Conservation (phyloP, 2,888 invertebrate species). For the Trilocha varians region DNA sequence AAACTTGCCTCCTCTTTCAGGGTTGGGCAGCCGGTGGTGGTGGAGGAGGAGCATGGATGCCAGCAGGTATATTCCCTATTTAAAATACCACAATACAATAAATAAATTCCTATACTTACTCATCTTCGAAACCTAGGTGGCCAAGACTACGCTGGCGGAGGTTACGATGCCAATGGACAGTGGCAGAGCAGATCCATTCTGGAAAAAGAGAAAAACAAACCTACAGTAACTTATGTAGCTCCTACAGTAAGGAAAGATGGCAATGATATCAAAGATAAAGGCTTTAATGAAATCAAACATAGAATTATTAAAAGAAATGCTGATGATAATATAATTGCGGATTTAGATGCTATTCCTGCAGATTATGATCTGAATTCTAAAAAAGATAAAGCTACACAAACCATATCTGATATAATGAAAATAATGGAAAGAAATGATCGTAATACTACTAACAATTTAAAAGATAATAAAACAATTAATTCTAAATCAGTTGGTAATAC, state of each 20-base stretch:
- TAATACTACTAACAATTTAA: too few relatives aligned
- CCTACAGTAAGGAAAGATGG: conserved; percentile 18
- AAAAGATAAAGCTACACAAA: too few relatives aligned
- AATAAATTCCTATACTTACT: background rate
- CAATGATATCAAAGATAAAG: conserved; percentile 19
- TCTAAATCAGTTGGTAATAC: too few relatives aligned
- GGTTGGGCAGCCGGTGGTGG: conserved; percentile 62
- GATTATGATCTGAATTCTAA: too few relatives aligned
- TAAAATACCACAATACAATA: conserved; percentile 16
- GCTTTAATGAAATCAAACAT: background rate
- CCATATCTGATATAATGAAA: too few relatives aligned
- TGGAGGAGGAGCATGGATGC: conserved; percentile 62
- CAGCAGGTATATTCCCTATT: conserved; percentile 60
- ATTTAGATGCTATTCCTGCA: background rate
- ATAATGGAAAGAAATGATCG: too few relatives aligned
- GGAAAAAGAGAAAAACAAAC: conserved; percentile 27
- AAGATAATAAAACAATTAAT: too few relatives aligned
- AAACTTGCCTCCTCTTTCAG: too few relatives aligned
- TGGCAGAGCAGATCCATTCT: conserved; percentile 60
- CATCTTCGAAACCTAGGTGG: conserved; percentile 38
- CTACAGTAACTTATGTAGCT: conserved; percentile 33
- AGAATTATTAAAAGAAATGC: background rate
- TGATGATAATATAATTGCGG: background rate
- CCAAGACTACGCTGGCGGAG: conserved; percentile 53
- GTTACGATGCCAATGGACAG: conserved; percentile 62